phyloP scores from a whole-genome alignment of 2,797 vertebrate genomes.

The Pipistrellus pygmaeus region DNA sequence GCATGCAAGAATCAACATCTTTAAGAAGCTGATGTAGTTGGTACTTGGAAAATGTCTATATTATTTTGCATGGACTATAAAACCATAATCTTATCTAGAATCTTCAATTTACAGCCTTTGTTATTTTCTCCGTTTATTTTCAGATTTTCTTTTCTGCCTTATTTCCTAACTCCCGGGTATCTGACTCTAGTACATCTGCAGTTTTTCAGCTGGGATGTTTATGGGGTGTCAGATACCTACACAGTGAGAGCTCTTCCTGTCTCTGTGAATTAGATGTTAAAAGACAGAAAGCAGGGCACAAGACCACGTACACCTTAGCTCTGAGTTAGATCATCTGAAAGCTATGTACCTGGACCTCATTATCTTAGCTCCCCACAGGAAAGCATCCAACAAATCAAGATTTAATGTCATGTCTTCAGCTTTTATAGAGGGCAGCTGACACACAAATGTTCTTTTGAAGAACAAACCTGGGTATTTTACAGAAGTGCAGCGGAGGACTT shows the following conservation, averaged over 20 bases:
- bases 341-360: neutral
- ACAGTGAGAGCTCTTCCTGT: neutral
- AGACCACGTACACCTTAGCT: neutral
- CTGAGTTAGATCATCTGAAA: slow-evolving; percentile 33
- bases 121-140: slow-evolving; percentile 15
- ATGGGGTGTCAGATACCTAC: neutral
- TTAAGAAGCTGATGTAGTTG: neutral
- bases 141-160: neutral
- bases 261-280: slow-evolving; percentile 27
- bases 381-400: neutral
- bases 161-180: neutral
- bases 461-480: neutral
- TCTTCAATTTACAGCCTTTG: neutral
- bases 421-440: slow-evolving; percentile 25
- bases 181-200: neutral
- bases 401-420: slow-evolving; percentile 19
- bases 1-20: neutral
- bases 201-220: slow-evolving; percentile 24
- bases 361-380: slow-evolving; percentile 22
- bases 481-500: neutral
- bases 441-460: slow-evolving; percentile 22
- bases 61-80: neutral
- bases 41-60: neutral
- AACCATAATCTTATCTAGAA: neutral
- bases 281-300: neutral